Evolutionary conservation across 2,113 vertebrate genomes (phyloP).

Genomic region (Regulus satrapa): DNA sequence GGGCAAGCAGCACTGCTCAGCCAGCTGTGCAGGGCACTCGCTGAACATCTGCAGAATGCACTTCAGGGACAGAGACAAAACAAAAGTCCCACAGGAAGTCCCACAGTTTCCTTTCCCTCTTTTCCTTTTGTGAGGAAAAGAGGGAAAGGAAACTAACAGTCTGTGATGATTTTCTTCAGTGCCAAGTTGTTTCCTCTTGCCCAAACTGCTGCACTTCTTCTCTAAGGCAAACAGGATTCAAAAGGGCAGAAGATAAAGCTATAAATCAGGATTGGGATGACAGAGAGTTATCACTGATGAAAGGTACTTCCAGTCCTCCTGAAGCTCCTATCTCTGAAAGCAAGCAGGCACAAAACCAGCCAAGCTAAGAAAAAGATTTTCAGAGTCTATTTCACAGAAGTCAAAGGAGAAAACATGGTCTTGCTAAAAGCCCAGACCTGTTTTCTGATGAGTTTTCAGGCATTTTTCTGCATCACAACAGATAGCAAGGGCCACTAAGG

Average conservation of each 20-base stretch:
- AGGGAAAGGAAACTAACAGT: neutral
- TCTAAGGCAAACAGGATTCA: neutral
- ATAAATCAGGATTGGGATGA: neutral
- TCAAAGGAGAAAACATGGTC: neutral
- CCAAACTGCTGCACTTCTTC: neutral
- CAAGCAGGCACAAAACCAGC: neutral
- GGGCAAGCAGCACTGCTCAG: neutral
- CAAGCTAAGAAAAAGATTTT: neutral
- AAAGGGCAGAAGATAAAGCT: neutral
- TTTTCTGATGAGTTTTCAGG: neutral
- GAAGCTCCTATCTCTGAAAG: neutral
- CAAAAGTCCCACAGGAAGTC: neutral
- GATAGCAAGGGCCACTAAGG: neutral
- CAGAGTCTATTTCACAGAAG: neutral
- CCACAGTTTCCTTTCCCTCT: too few relatives aligned
- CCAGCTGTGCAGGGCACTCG: neutral
- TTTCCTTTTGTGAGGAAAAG: rapidly evolving
- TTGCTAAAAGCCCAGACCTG: neutral
- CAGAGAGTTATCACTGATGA: neutral
- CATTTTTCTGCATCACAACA: neutral
- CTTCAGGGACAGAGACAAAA: neutral
- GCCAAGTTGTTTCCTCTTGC: neutral
- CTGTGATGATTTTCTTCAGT: neutral
- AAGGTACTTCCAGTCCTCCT: neutral
- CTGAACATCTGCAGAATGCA: neutral